Base-by-base conservation (phyloP, 64 coral and sea anemone genomes). In the Astreopora myriophthalma region DNA sequence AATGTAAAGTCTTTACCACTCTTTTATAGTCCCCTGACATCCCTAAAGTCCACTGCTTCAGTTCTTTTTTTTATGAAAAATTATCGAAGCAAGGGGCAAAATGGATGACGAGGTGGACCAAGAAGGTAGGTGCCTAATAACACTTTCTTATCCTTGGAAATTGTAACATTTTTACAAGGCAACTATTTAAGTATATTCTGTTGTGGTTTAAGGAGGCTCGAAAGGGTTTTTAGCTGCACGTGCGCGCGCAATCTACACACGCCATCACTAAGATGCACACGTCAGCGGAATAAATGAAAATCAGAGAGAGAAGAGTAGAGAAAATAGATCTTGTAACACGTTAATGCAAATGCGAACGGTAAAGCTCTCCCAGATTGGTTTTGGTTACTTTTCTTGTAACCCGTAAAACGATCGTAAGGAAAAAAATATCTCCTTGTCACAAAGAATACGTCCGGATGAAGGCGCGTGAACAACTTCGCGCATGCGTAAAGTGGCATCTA, bases 21-120 rank as follows among this genome's bases (percentile, higher is more conserved):
- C 39, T 35, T 17, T 44, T 77, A 42, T 16, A 77, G 74, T 46
- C 0, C 48, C 74, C 74, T 32, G 12, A 77, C 48, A 36, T 77
- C 74, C 26, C 74, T n/a, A 77, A 77, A 36, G 74, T 77, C 25
- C 74, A 42, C 74, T 77, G 74, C 48, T 1, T 77, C 35, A 77
- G 39, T 46, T 39, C 74, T 42, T 77, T 77, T 46, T 77, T 77
- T 17, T 77, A 77, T 35, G 14, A 77, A 35, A 77, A 46, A 42
- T 77, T 77, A 38, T 77, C 74, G 14, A 77, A 33, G 23, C 74
- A 77, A 36, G 74, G 74, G 39, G 74, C 33, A 33, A 77, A 36
- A 25, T 77, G 74, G 74, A n/a, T 77, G 24, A 42, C 34, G 20
- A 17, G 2, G 48, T 77, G 74, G 74, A 77, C 74, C 74, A 77